Base-by-base conservation (phyloP, 2,888 invertebrate genomes). In the Mythimna pallens region DNA sequence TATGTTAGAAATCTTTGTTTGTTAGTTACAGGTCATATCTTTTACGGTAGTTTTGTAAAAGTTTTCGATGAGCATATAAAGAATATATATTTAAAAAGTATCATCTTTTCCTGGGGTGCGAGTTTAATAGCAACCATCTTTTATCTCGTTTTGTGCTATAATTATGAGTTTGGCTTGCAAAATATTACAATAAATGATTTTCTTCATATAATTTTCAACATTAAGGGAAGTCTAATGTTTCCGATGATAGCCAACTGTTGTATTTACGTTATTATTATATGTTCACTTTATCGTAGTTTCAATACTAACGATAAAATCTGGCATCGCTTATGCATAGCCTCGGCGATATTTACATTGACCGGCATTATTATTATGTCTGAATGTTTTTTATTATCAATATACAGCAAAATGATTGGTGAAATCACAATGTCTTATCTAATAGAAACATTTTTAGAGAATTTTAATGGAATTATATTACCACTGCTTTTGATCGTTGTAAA, bases 311-410 rank as follows among this genome's bases (percentile, higher is more conserved):
- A 3, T 17, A 43, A 12, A 2, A 12, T 40, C 2, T 40, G 66
- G 58, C 58, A 30, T 34, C 58, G 66, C 43, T 22, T 67, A 2
- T 58, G 22, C n/a, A 17, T 67, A 7, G 30, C 66, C 43, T n/a
- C 52, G 20, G 20, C 8, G n/a, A 52, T 52, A n/a, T 52, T 52
- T 52, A 52, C n/a, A 52, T 8, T 58, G 3, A 58, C 43, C 17
- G 43, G 58, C 12, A 10, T 17, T 3, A 40, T 47, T 47, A 47
- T 47, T 47, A 12, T 5, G 40, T 40, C 12, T 40, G 10, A 40
- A 40, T 8, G 8, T 36, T 10, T 12, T 40, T 12, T 40, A 40
- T 40, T 40, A 40, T 12, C 40, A 12, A 3, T 40, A 12, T 40
- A 40, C 12, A 40, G 40, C 40, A 40, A 40, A 40, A 40, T 3